phyloP scores from a whole-genome alignment of 2,113 vertebrate species.

The Archilochus colubris region DNA sequence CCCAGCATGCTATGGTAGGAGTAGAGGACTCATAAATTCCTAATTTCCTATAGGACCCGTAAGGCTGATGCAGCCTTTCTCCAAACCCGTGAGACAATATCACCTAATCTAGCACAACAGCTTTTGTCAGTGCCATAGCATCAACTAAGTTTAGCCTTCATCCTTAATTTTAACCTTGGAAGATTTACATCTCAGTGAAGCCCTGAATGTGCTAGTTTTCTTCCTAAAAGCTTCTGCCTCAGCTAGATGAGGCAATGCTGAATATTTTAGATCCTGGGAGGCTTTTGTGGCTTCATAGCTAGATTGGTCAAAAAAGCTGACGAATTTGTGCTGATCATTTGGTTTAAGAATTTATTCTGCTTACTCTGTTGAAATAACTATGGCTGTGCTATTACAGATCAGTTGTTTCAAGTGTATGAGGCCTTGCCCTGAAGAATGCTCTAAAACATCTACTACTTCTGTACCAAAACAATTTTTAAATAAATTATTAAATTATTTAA shows the following conservation, averaged over 20 bases:
- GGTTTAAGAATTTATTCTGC: constrained; percentile 44
- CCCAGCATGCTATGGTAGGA: not conserved
- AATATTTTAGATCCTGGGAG: constrained; percentile 34
- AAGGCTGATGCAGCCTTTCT: not conserved
- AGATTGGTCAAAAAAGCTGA: not conserved
- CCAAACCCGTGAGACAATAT: not conserved
- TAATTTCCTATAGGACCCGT: not conserved
- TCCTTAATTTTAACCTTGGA: not conserved
- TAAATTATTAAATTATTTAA: not conserved
- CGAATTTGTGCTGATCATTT: not conserved
- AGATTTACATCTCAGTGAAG: not conserved
- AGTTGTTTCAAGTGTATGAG: not conserved
- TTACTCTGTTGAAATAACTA: not conserved
- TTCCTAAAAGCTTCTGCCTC: constrained; percentile 10
- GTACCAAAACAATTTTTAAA: not conserved
- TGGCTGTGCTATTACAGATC: not conserved
- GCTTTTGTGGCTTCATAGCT: not conserved
- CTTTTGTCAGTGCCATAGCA: not conserved
- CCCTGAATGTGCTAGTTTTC: not conserved
- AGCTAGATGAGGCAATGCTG: constrained; percentile 4
- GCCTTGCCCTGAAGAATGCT: not conserved
- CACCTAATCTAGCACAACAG: not conserved
- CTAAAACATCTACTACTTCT: not conserved
- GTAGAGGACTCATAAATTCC: not conserved
- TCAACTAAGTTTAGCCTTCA: not conserved